Evolutionary conservation across 2,888 invertebrate species (phyloP).

Genomic region (Balanococcus diminutus): DNA sequence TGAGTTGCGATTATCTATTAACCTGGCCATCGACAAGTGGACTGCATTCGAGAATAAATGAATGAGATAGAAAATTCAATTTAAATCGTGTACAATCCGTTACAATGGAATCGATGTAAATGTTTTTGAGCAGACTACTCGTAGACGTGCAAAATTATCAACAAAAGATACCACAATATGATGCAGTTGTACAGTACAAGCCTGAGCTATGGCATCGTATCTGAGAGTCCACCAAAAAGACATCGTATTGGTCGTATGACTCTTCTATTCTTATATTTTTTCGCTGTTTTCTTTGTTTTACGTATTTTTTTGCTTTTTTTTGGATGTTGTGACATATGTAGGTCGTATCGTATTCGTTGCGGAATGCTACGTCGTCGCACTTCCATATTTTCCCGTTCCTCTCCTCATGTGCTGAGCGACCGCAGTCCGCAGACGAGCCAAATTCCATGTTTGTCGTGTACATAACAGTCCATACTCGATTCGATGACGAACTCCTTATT

Average conservation of each 20-base stretch:
- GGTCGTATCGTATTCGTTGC: conserved; percentile 21
- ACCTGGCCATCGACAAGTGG: background rate
- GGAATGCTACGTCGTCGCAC: background rate
- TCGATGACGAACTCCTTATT: background rate
- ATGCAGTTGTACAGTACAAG: background rate
- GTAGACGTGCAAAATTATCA: background rate
- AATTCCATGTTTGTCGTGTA: background rate
- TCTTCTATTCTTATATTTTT: background rate
- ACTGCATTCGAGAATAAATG: background rate
- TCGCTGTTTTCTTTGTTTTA: background rate
- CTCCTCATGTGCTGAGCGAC: background rate
- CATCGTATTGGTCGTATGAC: background rate
- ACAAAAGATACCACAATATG: background rate
- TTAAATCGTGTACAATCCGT: background rate
- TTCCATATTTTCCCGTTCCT: background rate
- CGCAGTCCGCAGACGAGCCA: background rate
- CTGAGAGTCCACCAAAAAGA: too few species aligned
- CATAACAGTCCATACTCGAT: background rate
- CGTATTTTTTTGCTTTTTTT: too few species aligned
- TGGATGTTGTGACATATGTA: conserved; percentile 10
- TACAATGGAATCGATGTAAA: background rate
- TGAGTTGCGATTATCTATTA: background rate
- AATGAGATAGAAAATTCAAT: background rate
- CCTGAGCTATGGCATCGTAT: too few species aligned
- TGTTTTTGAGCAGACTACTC: background rate